Evolutionary conservation across 2,113 vertebrate species (phyloP), one percentile per base, ranked within the genome.

Genomic region (Carettochelys insculpta): DNA sequence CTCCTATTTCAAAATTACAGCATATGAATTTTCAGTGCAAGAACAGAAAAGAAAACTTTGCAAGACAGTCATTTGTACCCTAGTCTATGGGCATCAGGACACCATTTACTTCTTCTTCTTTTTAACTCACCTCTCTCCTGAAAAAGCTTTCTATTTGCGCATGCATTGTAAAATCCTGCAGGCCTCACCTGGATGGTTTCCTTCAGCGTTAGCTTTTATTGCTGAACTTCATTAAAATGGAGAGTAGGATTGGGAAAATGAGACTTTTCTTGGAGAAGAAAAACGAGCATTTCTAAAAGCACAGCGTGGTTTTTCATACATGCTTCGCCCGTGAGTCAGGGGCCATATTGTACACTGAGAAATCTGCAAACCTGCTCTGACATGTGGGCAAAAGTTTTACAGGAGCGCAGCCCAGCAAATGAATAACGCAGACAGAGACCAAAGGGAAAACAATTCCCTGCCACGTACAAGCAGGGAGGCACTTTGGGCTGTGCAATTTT

Each of bases 311-410:
- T n/a, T 94, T 94, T 92, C 91, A 90, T 56, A 79, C 85, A 1
- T 92, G 94, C 83, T 85, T 96, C 92, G 52, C 87, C 90, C 4
- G 0, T 95, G 95, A 95, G 91, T 95, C 95, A 96, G 83, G 96
- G 93, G 91, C 95, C 93, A 65, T 83, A 77, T 86, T 77, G 54
- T n/a, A 56, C 10, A 81, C 85, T 58, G 88, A 91, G 95, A 87
- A 88, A 89, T 93, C 90, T 80, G 85, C 88, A 89, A 90, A 77
- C 94, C 87, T 95, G 96, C 88, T 50, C 27, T 1, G 8, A 92
- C 94, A 89, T 53, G 95, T 80, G 90, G 92, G 92, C 88, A 81
- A 81, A 73, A 90, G 85, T 88, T 1, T 41, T 61, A 56, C 90
- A 80, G 89, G 93, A 27, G n/a, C 88, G 75, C 58, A 82, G 88